Evolutionary conservation across 2,888 invertebrate species (phyloP).

Genomic region (Perdita meconis): DNA sequence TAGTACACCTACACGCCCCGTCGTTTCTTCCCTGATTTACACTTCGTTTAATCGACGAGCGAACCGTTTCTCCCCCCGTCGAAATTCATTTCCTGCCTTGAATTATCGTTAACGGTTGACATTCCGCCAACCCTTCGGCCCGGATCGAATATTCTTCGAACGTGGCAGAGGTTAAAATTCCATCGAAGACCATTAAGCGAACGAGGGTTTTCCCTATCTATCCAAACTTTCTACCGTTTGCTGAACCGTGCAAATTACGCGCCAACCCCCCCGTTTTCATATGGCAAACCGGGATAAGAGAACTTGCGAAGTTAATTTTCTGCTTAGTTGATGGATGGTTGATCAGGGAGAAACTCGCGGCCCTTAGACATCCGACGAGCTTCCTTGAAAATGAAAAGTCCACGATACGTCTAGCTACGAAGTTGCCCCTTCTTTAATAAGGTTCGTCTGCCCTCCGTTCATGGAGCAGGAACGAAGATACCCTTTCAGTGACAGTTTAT

Average conservation of each 20-base stretch:
- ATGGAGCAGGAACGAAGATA: too few species aligned
- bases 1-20: background rate
- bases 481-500: too few species aligned
- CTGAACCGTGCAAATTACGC: slow-evolving; percentile 5
- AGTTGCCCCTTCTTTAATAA: too few species aligned
- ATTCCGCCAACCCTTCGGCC: background rate
- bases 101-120: slow-evolving; percentile 2
- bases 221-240: slow-evolving; percentile 11
- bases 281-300: background rate
- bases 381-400: too few species aligned
- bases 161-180: background rate
- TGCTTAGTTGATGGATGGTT: slow-evolving; percentile 34
- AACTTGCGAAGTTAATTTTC: slow-evolving; percentile 24
- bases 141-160: background rate
- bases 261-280: slow-evolving; percentile 4
- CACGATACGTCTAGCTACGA: too few species aligned
- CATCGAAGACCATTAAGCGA: slow-evolving; percentile 4
- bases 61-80: background rate
- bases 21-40: slow-evolving; percentile 28
- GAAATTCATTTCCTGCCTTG: slow-evolving; percentile 26
- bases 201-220: background rate
- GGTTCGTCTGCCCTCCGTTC: too few species aligned
- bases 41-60: slow-evolving; percentile 6
- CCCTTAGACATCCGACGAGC: background rate
- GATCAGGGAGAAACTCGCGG: background rate